These are phyloP conservation scores for Athalia cordata DNA, from an alignment of 2,888 invertebrate species.

Conservation along the genomic window DNA sequence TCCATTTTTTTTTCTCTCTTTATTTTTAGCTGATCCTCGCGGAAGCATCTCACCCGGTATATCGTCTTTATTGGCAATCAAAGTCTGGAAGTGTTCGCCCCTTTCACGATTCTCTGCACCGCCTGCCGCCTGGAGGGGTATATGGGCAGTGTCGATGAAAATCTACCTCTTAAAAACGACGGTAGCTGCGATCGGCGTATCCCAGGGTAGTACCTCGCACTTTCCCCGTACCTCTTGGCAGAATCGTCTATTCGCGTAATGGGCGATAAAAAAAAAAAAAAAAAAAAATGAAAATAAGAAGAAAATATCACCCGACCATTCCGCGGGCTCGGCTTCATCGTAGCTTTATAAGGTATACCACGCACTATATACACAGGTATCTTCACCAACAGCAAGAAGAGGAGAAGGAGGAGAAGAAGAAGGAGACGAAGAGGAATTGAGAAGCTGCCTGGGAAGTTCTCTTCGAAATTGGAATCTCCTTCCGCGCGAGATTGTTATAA, in stretches of 20 bases:
- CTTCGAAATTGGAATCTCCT: slow-evolving; percentile 15
- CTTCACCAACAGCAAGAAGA: too few species aligned
- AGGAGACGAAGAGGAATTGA: too few species aligned
- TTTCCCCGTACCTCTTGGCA: slow-evolving; percentile 1
- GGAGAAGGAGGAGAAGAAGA: too few species aligned
- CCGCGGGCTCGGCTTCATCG: slow-evolving; percentile 6
- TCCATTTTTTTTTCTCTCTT: background rate
- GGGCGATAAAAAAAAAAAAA: slow-evolving; percentile 41
- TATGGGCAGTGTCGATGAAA: slow-evolving; percentile 7
- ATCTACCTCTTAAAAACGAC: slow-evolving; percentile 26
- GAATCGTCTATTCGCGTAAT: slow-evolving; percentile 40
- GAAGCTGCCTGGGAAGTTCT: background rate
- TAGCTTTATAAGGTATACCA: too few species aligned
- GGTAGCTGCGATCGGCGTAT: background rate
- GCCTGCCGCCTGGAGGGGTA: background rate
- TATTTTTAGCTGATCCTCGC: background rate
- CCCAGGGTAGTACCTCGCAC: slow-evolving; percentile 3
- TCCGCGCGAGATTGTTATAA: slow-evolving; percentile 28
- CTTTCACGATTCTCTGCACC: background rate
- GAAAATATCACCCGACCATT: slow-evolving; percentile 41
- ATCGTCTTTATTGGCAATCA: slow-evolving; percentile 27
- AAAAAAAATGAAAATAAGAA: background rate
- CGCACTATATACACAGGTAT: too few species aligned
- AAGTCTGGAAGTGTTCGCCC: slow-evolving; percentile 7
- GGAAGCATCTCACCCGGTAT: background rate